Percentiles rank a stretch among this genome's conserved stretches.
Evolutionary conservation across 2,888 invertebrate genomes (phyloP).

Genomic region (Drosophila imparisetae): DNA sequence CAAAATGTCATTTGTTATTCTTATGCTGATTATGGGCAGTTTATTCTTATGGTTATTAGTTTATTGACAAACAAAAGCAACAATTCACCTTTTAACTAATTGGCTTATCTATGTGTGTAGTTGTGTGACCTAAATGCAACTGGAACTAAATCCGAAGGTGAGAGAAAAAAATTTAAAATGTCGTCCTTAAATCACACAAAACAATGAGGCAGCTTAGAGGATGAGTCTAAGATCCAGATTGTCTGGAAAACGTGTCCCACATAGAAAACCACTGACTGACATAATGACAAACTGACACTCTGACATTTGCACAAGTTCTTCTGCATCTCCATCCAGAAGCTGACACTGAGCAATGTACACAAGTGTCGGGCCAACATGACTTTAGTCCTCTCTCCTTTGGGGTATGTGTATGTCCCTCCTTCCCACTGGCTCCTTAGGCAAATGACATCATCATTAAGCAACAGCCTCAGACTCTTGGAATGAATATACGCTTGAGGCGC

Average conservation of each 20-base stretch:
- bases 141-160: neutral
- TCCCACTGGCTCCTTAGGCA: neutral
- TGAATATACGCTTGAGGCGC: slow-evolving; percentile 10
- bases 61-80: slow-evolving; percentile 13
- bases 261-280: slow-evolving; percentile 26
- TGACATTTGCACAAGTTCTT: slow-evolving; percentile 23
- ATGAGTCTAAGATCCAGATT: neutral
- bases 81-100: slow-evolving; percentile 9
- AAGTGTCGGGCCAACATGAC: slow-evolving; percentile 40
- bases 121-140: slow-evolving; percentile 11
- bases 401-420: slow-evolving; percentile 2
- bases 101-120: slow-evolving; percentile 43
- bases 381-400: neutral
- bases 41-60: slow-evolving; percentile 34
- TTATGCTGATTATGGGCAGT: slow-evolving; percentile 43
- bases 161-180: slow-evolving; percentile 5
- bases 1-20: slow-evolving; percentile 25
- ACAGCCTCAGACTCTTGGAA: slow-evolving; percentile 16
- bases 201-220: neutral
- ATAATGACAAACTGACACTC: slow-evolving; percentile 24
- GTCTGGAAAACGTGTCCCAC: slow-evolving; percentile 11
- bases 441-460: slow-evolving; percentile 31
- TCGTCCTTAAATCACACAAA: slow-evolving; percentile 14
- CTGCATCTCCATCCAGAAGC: slow-evolving; percentile 16
- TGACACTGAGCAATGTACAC: slow-evolving; percentile 49